Base-by-base conservation (phyloP, 2,113 vertebrate genomes). In the Cnemophilus loriae region DNA sequence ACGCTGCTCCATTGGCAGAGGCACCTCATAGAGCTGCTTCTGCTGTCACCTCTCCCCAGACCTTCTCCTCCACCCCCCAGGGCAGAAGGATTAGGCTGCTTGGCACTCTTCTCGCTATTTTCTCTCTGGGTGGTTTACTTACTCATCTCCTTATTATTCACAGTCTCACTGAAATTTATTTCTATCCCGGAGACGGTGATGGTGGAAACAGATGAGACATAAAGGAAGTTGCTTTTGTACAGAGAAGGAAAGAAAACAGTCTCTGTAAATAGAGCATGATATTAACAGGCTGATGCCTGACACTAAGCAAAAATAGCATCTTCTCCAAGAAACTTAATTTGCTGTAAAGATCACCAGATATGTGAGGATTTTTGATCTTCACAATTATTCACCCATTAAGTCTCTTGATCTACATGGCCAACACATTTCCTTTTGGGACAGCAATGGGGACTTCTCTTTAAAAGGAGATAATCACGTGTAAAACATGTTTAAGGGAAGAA, bases 131-230 rank as follows among this genome's bases (percentile, higher is more conserved):
- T 74, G 30, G 33, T 77, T 83, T 77, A 46, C 37, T 90, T 81
- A 91, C 17, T 77, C 68, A 69, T 73, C 75, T 55, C 30, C 22
- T 82, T 74, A 23, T 79, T 92, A 84, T 30, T 84, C 84, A 50
- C 15, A 49, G 65, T 46, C 61, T 46, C 3, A 1, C 17, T 61
- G 60, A 76, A 84, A 84, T 85, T 79, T 2, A 3, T 83, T 83
- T 85, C 60, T 50, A 46, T 70, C 56, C 68, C 3, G 0, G 74
- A 90, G 47, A 71, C 37, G 2, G 70, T 10, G 41, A 89, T 63
- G 39, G 67, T 95, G 93, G 95, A 96, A 96, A 74, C 41, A 80
- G 76, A 88, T 53, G 89, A 93, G 95, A 93, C 90, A 87, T 47
- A 94, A 87, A 89, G 91, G 94, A 96, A 97, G 86, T 59, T 56